Evolutionary conservation across 2,888 invertebrate species (phyloP).

Genomic region (Lottia gigantea): DNA sequence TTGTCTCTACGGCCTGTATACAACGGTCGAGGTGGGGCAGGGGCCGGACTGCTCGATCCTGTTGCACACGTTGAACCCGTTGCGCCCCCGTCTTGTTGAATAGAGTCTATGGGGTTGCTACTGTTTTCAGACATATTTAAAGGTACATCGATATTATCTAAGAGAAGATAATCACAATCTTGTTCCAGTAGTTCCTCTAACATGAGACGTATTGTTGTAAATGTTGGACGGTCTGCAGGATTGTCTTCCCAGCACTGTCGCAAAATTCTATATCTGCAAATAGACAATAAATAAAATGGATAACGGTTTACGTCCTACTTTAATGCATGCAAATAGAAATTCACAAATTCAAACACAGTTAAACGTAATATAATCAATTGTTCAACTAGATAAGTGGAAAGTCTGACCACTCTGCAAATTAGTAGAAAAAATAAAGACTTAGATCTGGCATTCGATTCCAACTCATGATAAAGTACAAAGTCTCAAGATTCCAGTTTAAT

Average conservation of each 20-base stretch:
- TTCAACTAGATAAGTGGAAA: too few species aligned
- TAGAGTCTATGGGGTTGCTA: constrained; percentile 30
- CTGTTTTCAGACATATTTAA: constrained; percentile 56
- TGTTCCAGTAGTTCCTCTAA: constrained; percentile 58
- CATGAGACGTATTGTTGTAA: constrained; percentile 56
- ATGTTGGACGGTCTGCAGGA: constrained; percentile 58
- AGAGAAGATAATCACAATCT: constrained; percentile 61
- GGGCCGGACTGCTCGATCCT: constrained; percentile 36
- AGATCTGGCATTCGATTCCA: too few species aligned
- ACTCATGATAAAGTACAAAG: too few species aligned
- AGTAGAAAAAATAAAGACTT: too few species aligned
- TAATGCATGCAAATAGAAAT: constrained; percentile 35
- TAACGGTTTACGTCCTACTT: too few species aligned
- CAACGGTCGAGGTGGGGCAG: constrained; percentile 33
- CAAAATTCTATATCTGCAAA: constrained; percentile 63
- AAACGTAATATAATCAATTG: too few species aligned
- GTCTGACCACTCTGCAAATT: too few species aligned
- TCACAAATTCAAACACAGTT: too few species aligned
- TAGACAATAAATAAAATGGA: background rate
- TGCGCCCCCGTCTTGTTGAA: constrained; percentile 26
- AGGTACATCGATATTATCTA: constrained; percentile 63
- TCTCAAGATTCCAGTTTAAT: too few species aligned
- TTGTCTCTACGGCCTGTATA: constrained; percentile 34
- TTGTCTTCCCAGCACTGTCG: constrained; percentile 63
- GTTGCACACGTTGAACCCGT: constrained; percentile 40